Base-by-base conservation (phyloP, 2,113 vertebrate species). In the Grammomys dolichurus region DNA sequence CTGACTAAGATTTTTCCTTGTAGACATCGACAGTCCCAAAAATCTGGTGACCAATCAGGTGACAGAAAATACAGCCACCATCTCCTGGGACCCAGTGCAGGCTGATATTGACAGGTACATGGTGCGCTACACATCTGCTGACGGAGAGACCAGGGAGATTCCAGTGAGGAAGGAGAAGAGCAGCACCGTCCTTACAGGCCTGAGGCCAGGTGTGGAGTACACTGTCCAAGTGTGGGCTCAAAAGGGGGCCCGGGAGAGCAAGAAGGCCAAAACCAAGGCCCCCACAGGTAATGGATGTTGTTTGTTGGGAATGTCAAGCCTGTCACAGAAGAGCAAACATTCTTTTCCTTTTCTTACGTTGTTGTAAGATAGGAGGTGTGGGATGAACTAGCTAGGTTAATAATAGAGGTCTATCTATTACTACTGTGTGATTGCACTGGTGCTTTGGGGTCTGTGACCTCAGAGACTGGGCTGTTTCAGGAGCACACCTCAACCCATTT, bases 101-200 rank as follows among this genome's bases (percentile, higher is more conserved):
- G 98, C 98, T 19, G 95, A 98, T n/a, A 98, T 99, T 11, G 98
- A 99, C 5, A 98, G 98, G 87, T 99, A 99, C 90, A 97, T 98
- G 97, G 93, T 99, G 94, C 98, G 97, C 92, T 99, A 99, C 97
- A 98, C 91, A 17, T 98, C 98, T 14, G 92, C 97, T 7, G 98
- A 97, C 40, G 99, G 99, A 65, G 98, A 98, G 75, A 98, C 96
- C 96, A 97, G 84, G 81, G 98, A 98, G 93, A 77, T 98, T 77
- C 95, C 95, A 2, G 94, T 98, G 5, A 96, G 91, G 75, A 97
- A 98, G 95, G 98, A 98, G 78, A 98, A 96, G 95, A 97, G 72
- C 40, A 82, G 97, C 78, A 95, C 98, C 48, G 97, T 67, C 60
- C 95, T 99, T 97, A 98, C 94, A 7, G 98, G 95, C 76, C 95